Evolutionary conservation across 2,113 vertebrate genomes (phyloP), one percentile per base, ranked within the genome.

Genomic region (Mustela lutreola): DNA sequence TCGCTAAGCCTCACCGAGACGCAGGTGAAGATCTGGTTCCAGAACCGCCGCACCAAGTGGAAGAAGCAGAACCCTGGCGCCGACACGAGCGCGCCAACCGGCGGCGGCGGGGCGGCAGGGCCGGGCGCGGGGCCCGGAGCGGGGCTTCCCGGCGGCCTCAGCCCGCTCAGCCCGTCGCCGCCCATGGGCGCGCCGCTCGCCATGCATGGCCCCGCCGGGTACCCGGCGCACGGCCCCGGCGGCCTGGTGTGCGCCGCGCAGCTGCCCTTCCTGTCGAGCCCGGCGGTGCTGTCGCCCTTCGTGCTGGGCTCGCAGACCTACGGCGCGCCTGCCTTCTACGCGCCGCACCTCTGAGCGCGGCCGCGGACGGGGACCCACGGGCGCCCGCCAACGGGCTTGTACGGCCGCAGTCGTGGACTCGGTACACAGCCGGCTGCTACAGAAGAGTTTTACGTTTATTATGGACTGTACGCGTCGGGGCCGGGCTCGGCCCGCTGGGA

Each of bases 51-150:
- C 94, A 99, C 99, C 98, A 99, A 99, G 98, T 99, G 99, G 99
- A 99, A 99, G 99, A 99, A 99, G 97, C 99, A 99, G 97, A 99
- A 99, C 97, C 99, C 99, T 0, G 99, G 99, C 1, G 99, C 99
- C 0, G 99, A 99, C 98, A 99, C 99, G 0, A 99, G 99, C 11
- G 99, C 99, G 22, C 99, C 99, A 6, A 99, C 99, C 0, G 98
- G 99, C 0, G 98, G 98, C 15, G 97, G 95, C 0, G 98, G 98
- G 0, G 98, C 96, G 0, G 98, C 99, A 1, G 98, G 98, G 0
- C 98, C 98, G 0, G 98, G 98, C 0, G 80, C 98, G 0, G 98
- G 98, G 19, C 98, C 98, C 0, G 98, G 97, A 8, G 94, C 98
- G 0, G 39, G 99, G 99, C 89, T 99, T 99, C 24, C 99, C 78